Percentiles rank a stretch among this genome's conserved stretches.
These are phyloP conservation scores for Laterallus jamaicensis DNA, from an alignment of 2,113 vertebrate genomes.

Conservation along the genomic window DNA sequence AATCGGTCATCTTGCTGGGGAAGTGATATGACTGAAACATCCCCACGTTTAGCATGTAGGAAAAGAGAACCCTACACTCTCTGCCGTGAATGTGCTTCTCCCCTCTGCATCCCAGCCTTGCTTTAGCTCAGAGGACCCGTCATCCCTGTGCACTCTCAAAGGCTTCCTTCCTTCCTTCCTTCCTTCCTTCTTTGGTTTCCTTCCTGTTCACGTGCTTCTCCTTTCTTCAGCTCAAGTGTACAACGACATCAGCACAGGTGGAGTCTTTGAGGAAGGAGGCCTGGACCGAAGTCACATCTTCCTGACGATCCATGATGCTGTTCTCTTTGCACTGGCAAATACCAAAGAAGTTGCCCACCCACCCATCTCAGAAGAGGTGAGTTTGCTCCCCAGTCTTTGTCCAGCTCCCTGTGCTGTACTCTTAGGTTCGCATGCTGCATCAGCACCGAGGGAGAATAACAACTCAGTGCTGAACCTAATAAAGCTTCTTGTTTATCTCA, in stretches of 20 bases:
- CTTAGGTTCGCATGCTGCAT: rapidly evolving
- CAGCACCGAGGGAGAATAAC: background rate
- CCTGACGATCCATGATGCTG: conserved; percentile 86
- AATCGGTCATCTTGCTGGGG: background rate
- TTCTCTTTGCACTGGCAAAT: conserved; percentile 81
- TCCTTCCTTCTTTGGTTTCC: background rate
- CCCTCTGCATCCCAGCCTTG: background rate
- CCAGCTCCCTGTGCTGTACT: background rate
- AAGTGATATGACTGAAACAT: background rate
- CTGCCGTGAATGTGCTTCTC: background rate
- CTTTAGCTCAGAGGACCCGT: background rate
- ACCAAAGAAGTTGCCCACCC: conserved; percentile 6
- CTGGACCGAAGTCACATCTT: conserved; percentile 81
- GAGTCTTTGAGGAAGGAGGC: conserved; percentile 86
- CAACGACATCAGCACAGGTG: conserved; percentile 85
- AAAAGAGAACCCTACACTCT: background rate
- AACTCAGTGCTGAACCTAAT: background rate
- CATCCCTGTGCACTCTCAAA: background rate
- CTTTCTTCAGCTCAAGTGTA: conserved; percentile 86
- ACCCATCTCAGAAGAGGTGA: conserved; percentile 41
- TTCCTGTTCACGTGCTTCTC: background rate
- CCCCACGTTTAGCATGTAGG: background rate
- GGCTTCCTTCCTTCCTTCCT: background rate
- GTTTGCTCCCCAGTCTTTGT: background rate
- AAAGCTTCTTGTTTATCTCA: background rate